Conservation (phyloP, 2,888 invertebrate genomes). For the Hydroisotoma schaefferi region DNA sequence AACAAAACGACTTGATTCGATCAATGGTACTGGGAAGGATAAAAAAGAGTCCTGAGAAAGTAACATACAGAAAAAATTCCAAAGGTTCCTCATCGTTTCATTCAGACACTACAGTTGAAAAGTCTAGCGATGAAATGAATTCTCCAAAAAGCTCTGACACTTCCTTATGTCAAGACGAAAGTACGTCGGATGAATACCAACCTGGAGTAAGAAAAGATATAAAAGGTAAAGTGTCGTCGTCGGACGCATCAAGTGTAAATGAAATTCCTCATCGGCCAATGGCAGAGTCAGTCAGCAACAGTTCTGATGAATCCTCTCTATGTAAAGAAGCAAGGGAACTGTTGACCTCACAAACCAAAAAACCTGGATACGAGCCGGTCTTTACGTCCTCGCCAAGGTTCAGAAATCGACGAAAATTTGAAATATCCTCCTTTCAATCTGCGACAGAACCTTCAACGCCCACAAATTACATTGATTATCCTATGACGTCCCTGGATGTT, state of each 20-base stretch:
- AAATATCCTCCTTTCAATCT: constrained; percentile 35
- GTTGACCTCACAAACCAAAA: neutral
- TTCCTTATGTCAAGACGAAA: constrained; percentile 21
- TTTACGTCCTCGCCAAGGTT: constrained; percentile 41
- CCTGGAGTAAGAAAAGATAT: neutral
- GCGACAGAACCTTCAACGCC: constrained; percentile 46
- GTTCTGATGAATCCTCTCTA: constrained; percentile 8
- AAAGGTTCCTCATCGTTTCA: constrained; percentile 33
- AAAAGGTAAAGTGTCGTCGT: constrained; percentile 1
- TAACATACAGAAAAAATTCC: constrained; percentile 58
- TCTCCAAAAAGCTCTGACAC: constrained; percentile 32
- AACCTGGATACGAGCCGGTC: constrained; percentile 38
- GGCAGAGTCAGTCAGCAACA: constrained; percentile 4
- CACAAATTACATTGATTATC: constrained; percentile 5
- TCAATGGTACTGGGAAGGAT: constrained; percentile 75
- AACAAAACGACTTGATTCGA: constrained; percentile 78
- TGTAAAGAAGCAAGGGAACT: constrained; percentile 1
- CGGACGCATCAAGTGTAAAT: constrained; percentile 5
- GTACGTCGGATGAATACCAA: constrained; percentile 5
- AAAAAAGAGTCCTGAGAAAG: constrained; percentile 59
- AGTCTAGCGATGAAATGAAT: constrained; percentile 20
- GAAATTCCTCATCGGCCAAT: constrained; percentile 3
- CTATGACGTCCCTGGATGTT: too few relatives aligned
- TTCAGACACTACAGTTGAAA: neutral
- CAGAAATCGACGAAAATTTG: constrained; percentile 39